These are phyloP conservation scores for Sternotherus odoratus DNA, from an alignment of 2,797 vertebrate genomes.

Conservation along the genomic window DNA sequence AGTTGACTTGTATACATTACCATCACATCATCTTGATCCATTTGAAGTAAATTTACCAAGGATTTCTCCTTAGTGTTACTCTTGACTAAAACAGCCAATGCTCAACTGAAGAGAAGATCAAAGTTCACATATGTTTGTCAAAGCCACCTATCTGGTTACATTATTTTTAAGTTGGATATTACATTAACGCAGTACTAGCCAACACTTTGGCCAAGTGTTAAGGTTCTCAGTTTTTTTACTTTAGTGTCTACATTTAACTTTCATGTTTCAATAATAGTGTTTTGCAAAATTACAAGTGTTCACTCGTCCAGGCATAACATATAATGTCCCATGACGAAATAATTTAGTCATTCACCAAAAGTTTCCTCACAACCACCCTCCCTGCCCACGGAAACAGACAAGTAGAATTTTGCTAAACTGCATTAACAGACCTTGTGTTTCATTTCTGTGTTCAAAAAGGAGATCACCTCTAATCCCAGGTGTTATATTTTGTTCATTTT, in stretches of 20 bases:
- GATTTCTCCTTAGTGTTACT: conserved; percentile 17
- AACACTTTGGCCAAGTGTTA: background rate
- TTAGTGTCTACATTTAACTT: background rate
- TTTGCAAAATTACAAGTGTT: background rate
- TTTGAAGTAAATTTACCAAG: background rate
- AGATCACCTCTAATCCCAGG: background rate
- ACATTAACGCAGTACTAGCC: background rate
- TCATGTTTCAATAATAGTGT: background rate
- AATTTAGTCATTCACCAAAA: background rate
- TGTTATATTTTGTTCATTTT: conserved; percentile 12
- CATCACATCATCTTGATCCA: background rate
- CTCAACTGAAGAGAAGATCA: background rate
- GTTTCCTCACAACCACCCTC: background rate
- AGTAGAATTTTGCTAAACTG: background rate
- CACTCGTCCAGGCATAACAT: background rate
- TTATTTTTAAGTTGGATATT: no score
- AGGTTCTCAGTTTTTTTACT: background rate
- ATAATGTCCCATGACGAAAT: background rate
- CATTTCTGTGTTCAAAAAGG: background rate
- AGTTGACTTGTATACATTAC: background rate
- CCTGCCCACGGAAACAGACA: background rate
- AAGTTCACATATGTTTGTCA: background rate
- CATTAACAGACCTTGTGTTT: background rate
- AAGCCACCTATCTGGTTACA: background rate
- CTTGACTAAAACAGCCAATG: conserved; percentile 1